Conservation (phyloP, 2,113 vertebrate species). For the Oreotragus oreotragus region DNA sequence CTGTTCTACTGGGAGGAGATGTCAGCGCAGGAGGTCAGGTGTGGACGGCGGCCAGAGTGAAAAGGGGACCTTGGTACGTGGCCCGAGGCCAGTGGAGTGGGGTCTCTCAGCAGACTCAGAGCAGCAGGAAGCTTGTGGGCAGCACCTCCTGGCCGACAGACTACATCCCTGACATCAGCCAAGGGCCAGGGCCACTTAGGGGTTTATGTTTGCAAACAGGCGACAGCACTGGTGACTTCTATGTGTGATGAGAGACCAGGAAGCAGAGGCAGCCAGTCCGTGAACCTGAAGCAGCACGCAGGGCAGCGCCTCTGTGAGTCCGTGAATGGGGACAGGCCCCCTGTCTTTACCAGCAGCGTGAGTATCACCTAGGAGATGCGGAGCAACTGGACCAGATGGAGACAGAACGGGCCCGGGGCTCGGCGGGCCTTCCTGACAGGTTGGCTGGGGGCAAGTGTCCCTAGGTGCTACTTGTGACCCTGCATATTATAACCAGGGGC, state of each 20-base stretch:
- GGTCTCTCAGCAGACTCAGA: background rate
- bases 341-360: background rate
- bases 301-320: background rate
- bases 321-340: background rate
- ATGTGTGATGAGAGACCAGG: fast-evolving
- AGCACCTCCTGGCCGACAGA: background rate
- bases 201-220: background rate
- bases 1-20: background rate
- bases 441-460: background rate
- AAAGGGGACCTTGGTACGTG: background rate
- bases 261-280: background rate
- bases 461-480: background rate
- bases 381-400: background rate
- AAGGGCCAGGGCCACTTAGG: background rate
- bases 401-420: too few species aligned
- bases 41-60: background rate
- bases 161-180: background rate
- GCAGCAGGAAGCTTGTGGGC: background rate
- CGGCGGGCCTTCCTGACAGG: background rate
- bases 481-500: background rate
- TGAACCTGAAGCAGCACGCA: fast-evolving
- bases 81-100: fast-evolving
- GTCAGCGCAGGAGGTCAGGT: background rate
- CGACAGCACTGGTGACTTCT: fast-evolving
- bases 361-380: background rate